These are phyloP conservation scores for Noturus placidus DNA, from an alignment of 2,113 vertebrate genomes.

Conservation along the genomic window DNA sequence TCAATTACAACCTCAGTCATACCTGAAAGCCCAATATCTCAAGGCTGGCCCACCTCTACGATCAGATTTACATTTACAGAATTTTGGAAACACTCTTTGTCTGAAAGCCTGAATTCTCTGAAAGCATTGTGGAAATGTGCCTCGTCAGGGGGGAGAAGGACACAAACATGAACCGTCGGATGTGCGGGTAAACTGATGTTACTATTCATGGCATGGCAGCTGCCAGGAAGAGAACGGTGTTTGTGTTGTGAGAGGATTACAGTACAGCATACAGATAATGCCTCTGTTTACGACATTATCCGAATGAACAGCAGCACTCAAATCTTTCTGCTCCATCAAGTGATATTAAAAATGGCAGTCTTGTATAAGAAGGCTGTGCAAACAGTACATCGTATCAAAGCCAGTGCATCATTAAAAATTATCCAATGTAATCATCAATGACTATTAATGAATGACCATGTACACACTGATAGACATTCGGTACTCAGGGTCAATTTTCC, in stretches of 20 bases:
- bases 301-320: conserved; percentile 25
- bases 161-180: not conserved
- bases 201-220: conserved; percentile 37
- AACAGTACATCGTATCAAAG: not conserved
- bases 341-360: conserved; percentile 1
- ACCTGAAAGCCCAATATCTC: not conserved
- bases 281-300: conserved; percentile 32
- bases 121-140: not conserved
- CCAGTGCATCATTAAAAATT: not conserved
- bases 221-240: conserved; percentile 13
- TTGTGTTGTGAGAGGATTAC: conserved; percentile 42
- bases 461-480: not conserved
- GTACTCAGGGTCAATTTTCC: not conserved
- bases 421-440: not conserved
- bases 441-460: conserved; percentile 2
- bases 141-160: not conserved
- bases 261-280: not conserved
- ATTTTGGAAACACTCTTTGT: not conserved
- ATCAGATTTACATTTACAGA: not conserved
- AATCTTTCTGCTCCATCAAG: conserved; percentile 29
- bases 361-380: conserved; percentile 21
- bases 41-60: not conserved
- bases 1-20: too few species aligned
- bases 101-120: not conserved
- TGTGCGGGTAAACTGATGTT: conserved; percentile 15